phyloP scores from a whole-genome alignment of 2,113 vertebrate genomes.

The Albula goreensis region DNA sequence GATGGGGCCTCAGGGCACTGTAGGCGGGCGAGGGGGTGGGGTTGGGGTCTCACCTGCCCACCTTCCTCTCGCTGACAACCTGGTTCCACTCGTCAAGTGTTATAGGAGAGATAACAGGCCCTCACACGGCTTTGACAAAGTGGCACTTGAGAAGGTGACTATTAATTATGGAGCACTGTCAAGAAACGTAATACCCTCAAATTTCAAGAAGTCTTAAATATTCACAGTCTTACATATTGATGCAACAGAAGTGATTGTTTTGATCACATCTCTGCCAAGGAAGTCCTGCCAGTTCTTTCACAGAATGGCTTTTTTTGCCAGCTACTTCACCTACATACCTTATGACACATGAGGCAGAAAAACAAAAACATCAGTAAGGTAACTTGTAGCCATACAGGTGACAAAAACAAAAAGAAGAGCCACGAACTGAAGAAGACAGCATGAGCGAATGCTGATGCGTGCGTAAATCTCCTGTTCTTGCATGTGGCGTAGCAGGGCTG shows the following conservation, averaged over 20 bases:
- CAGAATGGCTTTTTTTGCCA: not conserved
- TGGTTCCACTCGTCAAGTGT: not conserved
- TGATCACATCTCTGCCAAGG: not conserved
- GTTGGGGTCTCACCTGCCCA: not conserved
- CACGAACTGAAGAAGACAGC: too few species aligned
- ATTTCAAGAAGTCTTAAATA: too few species aligned
- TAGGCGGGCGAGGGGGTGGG: too few species aligned
- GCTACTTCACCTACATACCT: not conserved
- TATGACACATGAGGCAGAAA: not conserved
- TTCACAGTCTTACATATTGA: not conserved
- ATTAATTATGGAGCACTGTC: not conserved
- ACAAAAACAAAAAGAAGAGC: not conserved
- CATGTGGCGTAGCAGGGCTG: not conserved
- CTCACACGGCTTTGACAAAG: not conserved
- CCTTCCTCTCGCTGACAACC: not conserved
- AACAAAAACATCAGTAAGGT: not conserved
- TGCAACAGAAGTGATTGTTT: not conserved
- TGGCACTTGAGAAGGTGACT: not conserved
- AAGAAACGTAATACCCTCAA: not conserved
- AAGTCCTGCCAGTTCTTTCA: not conserved
- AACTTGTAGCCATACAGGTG: not conserved
- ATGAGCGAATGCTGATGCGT: too few species aligned
- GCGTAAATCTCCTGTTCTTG: not conserved
- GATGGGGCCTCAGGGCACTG: not conserved
- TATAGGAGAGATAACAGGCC: not conserved